A percentile compares a stretch with the other conserved stretches of the same genome.
Conservation (phyloP, 2,888 invertebrate genomes). For the Ichneumoninae sp. region DNA sequence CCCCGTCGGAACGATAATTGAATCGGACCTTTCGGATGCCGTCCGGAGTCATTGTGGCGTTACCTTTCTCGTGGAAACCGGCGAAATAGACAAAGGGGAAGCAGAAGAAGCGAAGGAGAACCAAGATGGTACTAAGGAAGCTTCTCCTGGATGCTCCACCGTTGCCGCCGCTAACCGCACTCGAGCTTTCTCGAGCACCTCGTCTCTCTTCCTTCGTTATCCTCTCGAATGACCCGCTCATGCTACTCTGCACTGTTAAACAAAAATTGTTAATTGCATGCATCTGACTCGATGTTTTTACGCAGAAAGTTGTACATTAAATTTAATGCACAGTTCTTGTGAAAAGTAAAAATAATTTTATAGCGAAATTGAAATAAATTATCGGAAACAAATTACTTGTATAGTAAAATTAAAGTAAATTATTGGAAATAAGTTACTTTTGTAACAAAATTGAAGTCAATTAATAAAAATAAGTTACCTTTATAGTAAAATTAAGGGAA, state of each 20-base stretch:
- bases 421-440: too few relatives aligned
- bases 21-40: constrained; percentile 68
- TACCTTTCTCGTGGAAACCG: constrained; percentile 35
- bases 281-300: too few relatives aligned
- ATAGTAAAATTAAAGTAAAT: too few relatives aligned
- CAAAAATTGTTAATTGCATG: too few relatives aligned
- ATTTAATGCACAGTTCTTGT: too few relatives aligned
- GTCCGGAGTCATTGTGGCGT: constrained; percentile 51
- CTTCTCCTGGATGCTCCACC: background rate
- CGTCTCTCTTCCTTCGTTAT: background rate
- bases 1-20: constrained; percentile 69
- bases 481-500: too few relatives aligned
- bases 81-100: constrained; percentile 51
- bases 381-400: too few relatives aligned
- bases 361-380: too few relatives aligned
- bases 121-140: background rate
- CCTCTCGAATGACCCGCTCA: background rate
- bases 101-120: constrained; percentile 30
- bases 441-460: too few relatives aligned
- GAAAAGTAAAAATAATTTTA: too few relatives aligned
- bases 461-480: too few relatives aligned
- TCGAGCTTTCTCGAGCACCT: background rate
- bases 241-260: background rate
- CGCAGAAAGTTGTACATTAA: too few relatives aligned
- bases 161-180: background rate